Base-by-base conservation (phyloP, 2,888 invertebrate genomes). In the Epirrhoe alternata region DNA sequence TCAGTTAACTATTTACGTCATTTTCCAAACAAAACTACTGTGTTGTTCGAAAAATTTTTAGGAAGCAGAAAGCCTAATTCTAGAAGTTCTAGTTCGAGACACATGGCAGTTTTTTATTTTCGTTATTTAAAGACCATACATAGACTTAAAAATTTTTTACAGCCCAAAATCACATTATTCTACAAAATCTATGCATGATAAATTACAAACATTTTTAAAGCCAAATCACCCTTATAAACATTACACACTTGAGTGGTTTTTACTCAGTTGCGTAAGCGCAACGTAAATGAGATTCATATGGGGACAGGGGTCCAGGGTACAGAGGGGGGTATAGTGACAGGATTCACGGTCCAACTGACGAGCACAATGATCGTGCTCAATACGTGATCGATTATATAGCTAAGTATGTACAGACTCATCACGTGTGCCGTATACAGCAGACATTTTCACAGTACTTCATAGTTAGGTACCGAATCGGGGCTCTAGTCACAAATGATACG, bases 351-450 rank as follows among this genome's bases (percentile, higher is more conserved):
- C 87, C 91, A 92, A 83, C 90, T 86, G 83, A 84, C 83, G 86
- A 88, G 78, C 84, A 92, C 92, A 92, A 92, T 92, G 92, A 90
- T 90, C 85, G 88, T 75, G 82, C 88, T 89, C 90, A 90, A 92
- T 92, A 90, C 87, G 83, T 88, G 90, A 92, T 92, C 91, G 92
- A 92, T 92, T 92, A 92, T 91, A 84, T 89, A 86, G 88, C 73
- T 77, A 79, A 78, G 78, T 81, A 83, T 74, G 76, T 81, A 82
- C 74, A 74, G 0, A 72, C 59, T 16, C 31, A 49, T 65, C 38
- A 47, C 76, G 70, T 72, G 70, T 68, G 70, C 70, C 67, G 60
- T 47, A 66, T 61, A 45, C 51, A 55, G 16, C 38, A 51, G 62
- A 54, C 50, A 62, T 61, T 66, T 61, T 45, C 47, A 66, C 42